Percentiles rank a stretch among this genome's conserved stretches.
Conservation (phyloP, 2,797 vertebrate species). For the Gadopsis marmoratus region DNA sequence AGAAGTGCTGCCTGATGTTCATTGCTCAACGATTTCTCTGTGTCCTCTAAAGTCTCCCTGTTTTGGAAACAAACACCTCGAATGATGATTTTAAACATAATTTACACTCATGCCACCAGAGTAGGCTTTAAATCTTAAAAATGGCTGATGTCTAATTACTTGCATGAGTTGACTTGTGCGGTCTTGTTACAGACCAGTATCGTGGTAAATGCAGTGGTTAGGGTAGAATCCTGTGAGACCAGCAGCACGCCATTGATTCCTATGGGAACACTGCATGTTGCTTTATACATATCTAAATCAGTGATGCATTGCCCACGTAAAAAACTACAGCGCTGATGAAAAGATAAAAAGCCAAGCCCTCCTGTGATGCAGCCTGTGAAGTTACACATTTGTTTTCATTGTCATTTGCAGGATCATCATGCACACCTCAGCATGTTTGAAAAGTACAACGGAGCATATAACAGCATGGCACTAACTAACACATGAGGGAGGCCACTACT, state of each 20-base stretch:
- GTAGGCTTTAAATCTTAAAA: not conserved
- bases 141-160: not conserved
- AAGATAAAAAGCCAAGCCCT: constrained; percentile 7
- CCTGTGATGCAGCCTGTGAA: not conserved
- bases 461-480: not conserved
- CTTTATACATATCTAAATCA: not conserved
- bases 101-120: not conserved
- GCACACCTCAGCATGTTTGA: not conserved
- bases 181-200: not conserved
- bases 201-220: not conserved
- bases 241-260: not conserved
- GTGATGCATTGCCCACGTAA: constrained; percentile 5
- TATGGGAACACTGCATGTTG: not conserved
- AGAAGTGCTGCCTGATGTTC: not conserved
- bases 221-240: not conserved
- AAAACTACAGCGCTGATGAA: constrained; percentile 15
- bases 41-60: not conserved
- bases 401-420: not conserved
- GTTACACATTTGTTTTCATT: not conserved
- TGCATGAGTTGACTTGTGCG: not conserved
- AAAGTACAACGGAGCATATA: constrained; percentile 14
- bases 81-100: not conserved
- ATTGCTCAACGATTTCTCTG: not conserved
- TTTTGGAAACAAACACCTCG: not conserved
- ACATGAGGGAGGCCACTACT: not conserved